Conservation (phyloP, 2,888 invertebrate genomes). For the Tridacna crocea region DNA sequence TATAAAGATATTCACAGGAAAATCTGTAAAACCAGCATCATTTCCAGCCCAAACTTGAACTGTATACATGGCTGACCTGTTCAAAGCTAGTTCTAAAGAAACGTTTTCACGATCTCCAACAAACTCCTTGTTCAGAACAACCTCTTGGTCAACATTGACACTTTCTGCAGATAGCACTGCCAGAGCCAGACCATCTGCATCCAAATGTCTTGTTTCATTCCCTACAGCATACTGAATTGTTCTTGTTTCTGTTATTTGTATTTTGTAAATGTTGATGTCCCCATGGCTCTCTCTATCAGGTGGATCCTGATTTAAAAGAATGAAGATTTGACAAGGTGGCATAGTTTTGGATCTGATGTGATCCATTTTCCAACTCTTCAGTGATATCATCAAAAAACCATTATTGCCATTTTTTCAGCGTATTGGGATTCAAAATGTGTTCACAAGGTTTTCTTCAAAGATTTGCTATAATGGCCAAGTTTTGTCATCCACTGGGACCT, state of each 20-base stretch:
- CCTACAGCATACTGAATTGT: not conserved
- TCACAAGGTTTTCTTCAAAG: no score
- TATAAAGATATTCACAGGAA: not conserved
- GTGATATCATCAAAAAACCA: no score
- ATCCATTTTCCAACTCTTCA: no score
- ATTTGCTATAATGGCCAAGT: no score
- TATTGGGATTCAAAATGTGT: no score
- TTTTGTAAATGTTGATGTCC: not conserved
- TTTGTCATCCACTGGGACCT: no score
- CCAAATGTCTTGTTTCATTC: not conserved
- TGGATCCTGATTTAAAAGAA: conserved; percentile 5
- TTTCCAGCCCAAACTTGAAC: conserved; percentile 14
- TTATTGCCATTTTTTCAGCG: no score
- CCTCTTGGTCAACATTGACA: not conserved
- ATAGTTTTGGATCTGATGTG: no score
- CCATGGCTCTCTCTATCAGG: conserved; percentile 6
- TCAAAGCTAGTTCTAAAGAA: not conserved
- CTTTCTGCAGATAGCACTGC: not conserved
- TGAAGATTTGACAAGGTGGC: no score
- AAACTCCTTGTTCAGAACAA: not conserved
- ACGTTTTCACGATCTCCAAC: not conserved
- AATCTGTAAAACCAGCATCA: conserved; percentile 1
- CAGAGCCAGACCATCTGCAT: not conserved
- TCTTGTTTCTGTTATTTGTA: conserved; percentile 2
- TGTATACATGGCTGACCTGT: not conserved